Percentiles rank a stretch among this genome's conserved stretches.
phyloP scores from a whole-genome alignment of 2,888 invertebrate genomes.

The Tipula lateralis region DNA sequence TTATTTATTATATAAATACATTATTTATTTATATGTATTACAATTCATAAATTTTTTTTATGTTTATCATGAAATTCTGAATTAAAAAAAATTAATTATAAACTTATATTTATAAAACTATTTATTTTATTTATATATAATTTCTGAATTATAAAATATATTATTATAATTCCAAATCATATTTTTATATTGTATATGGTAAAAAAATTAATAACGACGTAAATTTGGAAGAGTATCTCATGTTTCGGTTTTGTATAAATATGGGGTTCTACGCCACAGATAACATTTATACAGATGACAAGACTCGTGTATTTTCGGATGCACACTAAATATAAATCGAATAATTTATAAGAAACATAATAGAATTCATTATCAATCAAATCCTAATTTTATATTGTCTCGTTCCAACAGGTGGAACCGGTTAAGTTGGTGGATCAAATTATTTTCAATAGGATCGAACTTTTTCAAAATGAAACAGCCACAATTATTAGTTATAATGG shows the following conservation, averaged over 20 bases:
- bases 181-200: background rate
- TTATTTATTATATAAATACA: background rate
- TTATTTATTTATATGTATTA: background rate
- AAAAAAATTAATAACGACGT: slow-evolving; percentile 6
- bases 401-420: no score
- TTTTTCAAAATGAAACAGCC: no score
- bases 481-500: no score
- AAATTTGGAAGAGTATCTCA: background rate
- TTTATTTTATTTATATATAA: background rate
- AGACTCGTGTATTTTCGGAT: no score
- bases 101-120: background rate
- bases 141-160: slow-evolving; percentile 13
- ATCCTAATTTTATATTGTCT: no score
- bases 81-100: slow-evolving; percentile 19
- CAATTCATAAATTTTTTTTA: slow-evolving; percentile 3
- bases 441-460: no score
- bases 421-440: no score
- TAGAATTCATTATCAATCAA: no score
- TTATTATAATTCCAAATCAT: background rate
- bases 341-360: no score
- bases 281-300: no score
- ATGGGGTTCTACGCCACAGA: background rate
- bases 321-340: no score
- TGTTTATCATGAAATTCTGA: slow-evolving; percentile 27
- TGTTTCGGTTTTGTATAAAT: background rate